phyloP scores from a whole-genome alignment of 2,113 vertebrate species.

The Campylorhamphus procurvoides region DNA sequence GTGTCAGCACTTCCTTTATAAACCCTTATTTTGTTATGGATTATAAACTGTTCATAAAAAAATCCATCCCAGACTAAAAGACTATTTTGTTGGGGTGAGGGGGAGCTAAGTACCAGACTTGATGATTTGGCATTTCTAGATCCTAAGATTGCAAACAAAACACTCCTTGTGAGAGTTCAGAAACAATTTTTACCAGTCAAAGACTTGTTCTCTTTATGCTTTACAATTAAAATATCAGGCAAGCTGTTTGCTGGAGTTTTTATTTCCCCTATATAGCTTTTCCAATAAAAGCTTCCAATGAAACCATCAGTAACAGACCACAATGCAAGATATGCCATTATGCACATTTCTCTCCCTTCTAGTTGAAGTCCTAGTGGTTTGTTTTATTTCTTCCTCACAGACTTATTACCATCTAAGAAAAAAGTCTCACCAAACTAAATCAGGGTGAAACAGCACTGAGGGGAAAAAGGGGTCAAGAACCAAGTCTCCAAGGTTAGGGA shows the following conservation, averaged over 20 bases:
- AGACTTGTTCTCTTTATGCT: neutral
- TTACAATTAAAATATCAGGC: neutral
- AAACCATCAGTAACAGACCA: neutral
- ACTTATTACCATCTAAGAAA: neutral
- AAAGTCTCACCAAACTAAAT: neutral
- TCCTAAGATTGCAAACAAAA: constrained; percentile 2
- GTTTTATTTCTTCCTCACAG: neutral
- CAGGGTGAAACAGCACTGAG: neutral
- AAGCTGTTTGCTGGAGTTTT: neutral
- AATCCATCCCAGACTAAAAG: neutral
- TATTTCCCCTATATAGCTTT: neutral
- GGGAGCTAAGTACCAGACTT: neutral
- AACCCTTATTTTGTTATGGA: constrained; percentile 36
- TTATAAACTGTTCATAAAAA: constrained; percentile 33
- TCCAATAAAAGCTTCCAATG: constrained; percentile 26
- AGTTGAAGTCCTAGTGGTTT: neutral
- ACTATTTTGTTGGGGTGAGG: neutral
- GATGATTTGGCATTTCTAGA: constrained; percentile 24
- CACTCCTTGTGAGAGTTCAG: neutral
- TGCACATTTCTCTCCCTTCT: neutral
- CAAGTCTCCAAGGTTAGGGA: neutral
- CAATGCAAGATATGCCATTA: neutral
- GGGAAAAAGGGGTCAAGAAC: neutral
- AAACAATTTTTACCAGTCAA: neutral
- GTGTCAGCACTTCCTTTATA: constrained; percentile 43